Base-by-base conservation (phyloP, 2,113 vertebrate species). In the Leucosticte australis region DNA sequence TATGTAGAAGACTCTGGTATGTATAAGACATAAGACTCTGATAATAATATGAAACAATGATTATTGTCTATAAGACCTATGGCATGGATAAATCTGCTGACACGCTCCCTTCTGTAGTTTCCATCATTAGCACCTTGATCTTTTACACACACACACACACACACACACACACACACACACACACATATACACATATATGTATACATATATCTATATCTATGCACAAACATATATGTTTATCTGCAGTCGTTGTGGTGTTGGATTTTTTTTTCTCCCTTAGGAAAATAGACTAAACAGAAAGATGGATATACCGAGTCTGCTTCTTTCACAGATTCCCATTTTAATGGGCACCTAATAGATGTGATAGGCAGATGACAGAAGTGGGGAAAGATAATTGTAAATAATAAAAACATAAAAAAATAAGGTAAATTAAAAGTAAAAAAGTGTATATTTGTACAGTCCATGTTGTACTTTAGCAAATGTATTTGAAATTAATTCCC, bases 231-330 rank as follows among this genome's bases (percentile, higher is more conserved):
- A 26, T 31, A 35, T 59, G 17, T 73, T 35, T 78, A 17, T 41
- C 15, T 73, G 42, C 52, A 92, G 26, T 31, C 4, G 0, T 18
- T 27, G 8, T 21, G n/a, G 13, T 3, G 4, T 18, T 37, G 6
- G 2, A 0, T 2, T 27, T 30, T 73, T 13, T 31, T 47, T 10
- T 10, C 18, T 35, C 16, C 11, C 8, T 35, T 73, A 50, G 15
- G 31, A 65, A 87, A 82, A 85, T 18, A 18, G 12, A 56, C 9
- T 47, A 67, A 50, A 77, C 15, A 59, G 2, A 37, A 52, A 18
- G 23, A 62, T 53, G 20, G 11, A 22, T 65, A 50, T 13, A 7
- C 9, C 17, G 21, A 74, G 6, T n/a, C 31, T 73, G 13, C 6
- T 14, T 80, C 27, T 44, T 85, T 83, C 71, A 57, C 2, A 56